Conservation (phyloP, 2,797 vertebrate species). For the Alca torda region DNA sequence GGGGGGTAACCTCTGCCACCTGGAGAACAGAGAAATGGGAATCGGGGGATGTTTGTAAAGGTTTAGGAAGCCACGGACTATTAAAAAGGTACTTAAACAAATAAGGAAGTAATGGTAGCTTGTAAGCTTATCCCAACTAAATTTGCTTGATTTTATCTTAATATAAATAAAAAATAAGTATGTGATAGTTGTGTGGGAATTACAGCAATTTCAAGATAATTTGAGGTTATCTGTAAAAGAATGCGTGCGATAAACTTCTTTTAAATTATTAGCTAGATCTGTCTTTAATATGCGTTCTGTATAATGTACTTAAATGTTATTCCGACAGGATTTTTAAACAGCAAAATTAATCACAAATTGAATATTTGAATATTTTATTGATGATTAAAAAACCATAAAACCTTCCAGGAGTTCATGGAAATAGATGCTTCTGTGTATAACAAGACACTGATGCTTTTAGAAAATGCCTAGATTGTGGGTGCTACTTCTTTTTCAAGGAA, state of each 20-base stretch:
- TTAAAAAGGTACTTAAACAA: neutral
- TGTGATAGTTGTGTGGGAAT: neutral
- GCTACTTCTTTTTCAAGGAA: neutral
- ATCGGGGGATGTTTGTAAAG: neutral
- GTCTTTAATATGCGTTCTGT: slow-evolving; percentile 64
- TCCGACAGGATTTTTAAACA: slow-evolving; percentile 60
- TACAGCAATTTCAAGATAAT: neutral
- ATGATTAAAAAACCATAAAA: slow-evolving; percentile 55
- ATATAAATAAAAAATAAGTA: neutral
- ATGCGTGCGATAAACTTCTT: neutral
- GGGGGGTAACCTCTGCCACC: neutral
- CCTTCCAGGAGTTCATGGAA: slow-evolving; percentile 43
- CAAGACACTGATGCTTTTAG: neutral
- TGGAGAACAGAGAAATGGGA: neutral
- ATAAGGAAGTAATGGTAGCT: neutral
- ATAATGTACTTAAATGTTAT: slow-evolving; percentile 75
- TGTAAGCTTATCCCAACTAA: neutral
- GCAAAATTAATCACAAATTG: slow-evolving; percentile 24
- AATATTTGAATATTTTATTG: slow-evolving; percentile 64
- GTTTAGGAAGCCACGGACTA: neutral
- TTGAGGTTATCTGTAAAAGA: neutral
- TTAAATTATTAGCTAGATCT: neutral
- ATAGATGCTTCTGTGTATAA: neutral
- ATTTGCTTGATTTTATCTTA: neutral
- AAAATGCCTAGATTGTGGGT: neutral